These are phyloP conservation scores for Hydrolagus colliei DNA, from an alignment of 2,797 vertebrate genomes.

Conservation along the genomic window DNA sequence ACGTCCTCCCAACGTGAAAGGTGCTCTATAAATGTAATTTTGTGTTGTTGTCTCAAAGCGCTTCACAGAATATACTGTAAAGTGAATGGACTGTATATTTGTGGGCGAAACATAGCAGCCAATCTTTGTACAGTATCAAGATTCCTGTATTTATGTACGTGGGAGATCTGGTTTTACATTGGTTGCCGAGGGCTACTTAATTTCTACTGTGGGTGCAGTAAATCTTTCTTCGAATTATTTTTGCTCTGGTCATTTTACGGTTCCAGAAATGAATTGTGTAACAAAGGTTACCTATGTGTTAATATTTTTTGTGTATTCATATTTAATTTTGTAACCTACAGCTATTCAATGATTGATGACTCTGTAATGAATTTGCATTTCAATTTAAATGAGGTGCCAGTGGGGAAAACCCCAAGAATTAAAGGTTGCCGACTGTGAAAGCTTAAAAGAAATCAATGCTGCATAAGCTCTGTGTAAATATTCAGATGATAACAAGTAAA, in stretches of 20 bases:
- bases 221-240: background rate
- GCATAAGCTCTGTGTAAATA: constrained; percentile 13
- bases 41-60: too few relatives aligned
- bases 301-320: constrained; percentile 9
- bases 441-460: constrained; percentile 3
- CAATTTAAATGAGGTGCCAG: constrained; percentile 21
- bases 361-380: constrained; percentile 25
- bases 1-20: too few relatives aligned
- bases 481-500: constrained; percentile 5
- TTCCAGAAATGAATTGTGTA: background rate
- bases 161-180: background rate
- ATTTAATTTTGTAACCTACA: constrained; percentile 24
- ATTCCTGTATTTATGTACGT: background rate
- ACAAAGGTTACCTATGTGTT: background rate
- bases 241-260: background rate
- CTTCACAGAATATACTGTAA: too few relatives aligned
- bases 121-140: too few relatives aligned
- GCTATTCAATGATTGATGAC: constrained; percentile 21
- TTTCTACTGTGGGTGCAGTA: background rate
- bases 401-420: constrained; percentile 3
- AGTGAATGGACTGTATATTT: too few relatives aligned
- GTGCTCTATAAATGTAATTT: too few relatives aligned
- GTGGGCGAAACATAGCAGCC: too few relatives aligned
- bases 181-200: background rate
- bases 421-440: constrained; percentile 7